phyloP scores from a whole-genome alignment of 2,113 vertebrate species.

The Myxocyprinus asiaticus region DNA sequence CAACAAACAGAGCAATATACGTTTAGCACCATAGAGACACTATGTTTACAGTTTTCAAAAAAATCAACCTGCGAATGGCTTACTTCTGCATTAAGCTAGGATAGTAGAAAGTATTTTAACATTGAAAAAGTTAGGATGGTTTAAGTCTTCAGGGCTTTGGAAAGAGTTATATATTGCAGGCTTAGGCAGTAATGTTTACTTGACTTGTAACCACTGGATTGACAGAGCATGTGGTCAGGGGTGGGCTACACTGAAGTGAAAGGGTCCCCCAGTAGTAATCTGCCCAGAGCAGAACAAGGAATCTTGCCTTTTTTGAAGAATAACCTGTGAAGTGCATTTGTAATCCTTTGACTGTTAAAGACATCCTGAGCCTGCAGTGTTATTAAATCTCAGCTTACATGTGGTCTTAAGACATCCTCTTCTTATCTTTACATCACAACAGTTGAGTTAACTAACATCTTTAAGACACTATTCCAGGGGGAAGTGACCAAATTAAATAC shows the following conservation, averaged over 20 bases:
- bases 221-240: constrained; percentile 17
- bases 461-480: background rate
- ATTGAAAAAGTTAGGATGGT: too few relatives aligned
- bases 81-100: too few relatives aligned
- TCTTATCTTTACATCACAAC: constrained; percentile 6
- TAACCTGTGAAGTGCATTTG: constrained; percentile 9
- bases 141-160: background rate
- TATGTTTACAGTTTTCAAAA: too few relatives aligned
- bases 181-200: constrained; percentile 24
- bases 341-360: constrained; percentile 45
- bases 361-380: constrained; percentile 32
- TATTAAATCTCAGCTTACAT: constrained; percentile 41
- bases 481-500: background rate
- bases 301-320: constrained; percentile 37
- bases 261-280: constrained; percentile 37
- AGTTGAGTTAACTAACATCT: background rate
- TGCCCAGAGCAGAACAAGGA: constrained; percentile 33
- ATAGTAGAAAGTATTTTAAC: too few relatives aligned
- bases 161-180: background rate
- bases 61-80: too few relatives aligned
- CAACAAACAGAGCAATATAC: too few relatives aligned
- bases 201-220: constrained; percentile 9
- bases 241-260: constrained; percentile 30
- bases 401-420: constrained; percentile 21
- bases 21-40: too few relatives aligned